These are phyloP conservation scores for Anthonomus grandis DNA, from an alignment of 1,140 invertebrate species.

Conservation along the genomic window DNA sequence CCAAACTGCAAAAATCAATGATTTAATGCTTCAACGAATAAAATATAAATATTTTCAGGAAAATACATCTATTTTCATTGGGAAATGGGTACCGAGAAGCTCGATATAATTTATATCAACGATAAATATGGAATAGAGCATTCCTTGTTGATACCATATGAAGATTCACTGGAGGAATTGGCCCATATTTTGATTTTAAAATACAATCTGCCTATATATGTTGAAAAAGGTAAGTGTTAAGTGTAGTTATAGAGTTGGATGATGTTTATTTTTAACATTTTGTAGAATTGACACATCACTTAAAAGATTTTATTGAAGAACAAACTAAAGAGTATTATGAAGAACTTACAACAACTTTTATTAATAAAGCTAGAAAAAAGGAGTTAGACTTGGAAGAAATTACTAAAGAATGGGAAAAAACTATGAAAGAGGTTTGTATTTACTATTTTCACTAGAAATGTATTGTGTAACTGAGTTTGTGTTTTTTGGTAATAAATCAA, in stretches of 20 bases:
- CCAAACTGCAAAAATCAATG: too few relatives aligned
- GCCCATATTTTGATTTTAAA: constrained; percentile 47
- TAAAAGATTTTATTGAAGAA: constrained; percentile 49
- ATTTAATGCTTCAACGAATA: too few relatives aligned
- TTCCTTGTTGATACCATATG: constrained; percentile 42
- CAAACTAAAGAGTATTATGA: constrained; percentile 55
- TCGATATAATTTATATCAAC: constrained; percentile 19
- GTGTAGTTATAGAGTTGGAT: not conserved
- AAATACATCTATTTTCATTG: too few relatives aligned
- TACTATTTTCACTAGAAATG: not conserved
- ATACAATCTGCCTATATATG: constrained; percentile 50
- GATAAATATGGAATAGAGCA: constrained; percentile 18
- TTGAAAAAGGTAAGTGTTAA: constrained; percentile 46
- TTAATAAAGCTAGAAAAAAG: constrained; percentile 53
- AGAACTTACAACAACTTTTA: constrained; percentile 49
- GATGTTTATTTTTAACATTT: constrained; percentile 22
- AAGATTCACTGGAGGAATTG: constrained; percentile 47
- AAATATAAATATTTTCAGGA: too few relatives aligned
- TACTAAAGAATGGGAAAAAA: constrained; percentile 65
- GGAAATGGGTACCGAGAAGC: constrained; percentile 13
- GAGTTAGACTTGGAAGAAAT: constrained; percentile 64
- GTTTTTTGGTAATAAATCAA: too few relatives aligned
- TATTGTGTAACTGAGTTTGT: not conserved
- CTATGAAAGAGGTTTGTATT: constrained; percentile 57
- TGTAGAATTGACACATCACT: constrained; percentile 44